Base-by-base conservation (phyloP, 1,140 invertebrate species). In the Musca vetustissima region DNA sequence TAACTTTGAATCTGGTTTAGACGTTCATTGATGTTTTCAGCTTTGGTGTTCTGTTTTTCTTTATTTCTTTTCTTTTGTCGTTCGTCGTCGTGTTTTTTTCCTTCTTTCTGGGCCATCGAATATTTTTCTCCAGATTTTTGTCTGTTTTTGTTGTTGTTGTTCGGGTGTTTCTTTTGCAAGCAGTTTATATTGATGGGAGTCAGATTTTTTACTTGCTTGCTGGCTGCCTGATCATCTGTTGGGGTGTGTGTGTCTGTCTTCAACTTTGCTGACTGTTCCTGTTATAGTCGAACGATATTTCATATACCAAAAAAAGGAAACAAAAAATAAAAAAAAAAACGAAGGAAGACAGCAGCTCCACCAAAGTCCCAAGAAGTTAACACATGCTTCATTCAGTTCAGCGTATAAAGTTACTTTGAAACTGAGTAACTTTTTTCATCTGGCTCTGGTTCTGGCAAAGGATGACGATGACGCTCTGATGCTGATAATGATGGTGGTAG, bases 11-110 rank as follows among this genome's bases (percentile, higher is more conserved):
- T 61, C 57, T 61, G 57, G 57, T 66, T 66, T 66, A 50, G 49
- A 52, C 64, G 64, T 66, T 66, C 64, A 66, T 66, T 66, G 64
- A 66, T 66, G 64, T 25, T 66, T 66, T 66, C 22, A 66, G 43
- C 25, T 66, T 43, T 43, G 28, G 4, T 21, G 49, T 52, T 52
- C 21, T 52, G 49, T 21, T 52, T 21, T 21, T 52, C 49, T 4
- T 52, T 52, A n/a, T n/a, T n/a, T n/a, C n/a, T n/a, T n/a, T n/a
- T n/a, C n/a, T n/a, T n/a, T 52, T 52, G 28, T n/a, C 49, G 49
- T 13, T 52, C n/a, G 3, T 9, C n/a, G n/a, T 28, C 8, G 3
- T 43, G 36, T 43, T 43, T 3, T 11, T 52, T 52, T 52, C 4
- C 8, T 53, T 53, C 17, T 53, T 53, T 21, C 19, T 53, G 52